Percentiles rank a stretch among this genome's conserved stretches.
phyloP scores from a whole-genome alignment of 2,113 vertebrate genomes.

The Lanius ludovicianus region DNA sequence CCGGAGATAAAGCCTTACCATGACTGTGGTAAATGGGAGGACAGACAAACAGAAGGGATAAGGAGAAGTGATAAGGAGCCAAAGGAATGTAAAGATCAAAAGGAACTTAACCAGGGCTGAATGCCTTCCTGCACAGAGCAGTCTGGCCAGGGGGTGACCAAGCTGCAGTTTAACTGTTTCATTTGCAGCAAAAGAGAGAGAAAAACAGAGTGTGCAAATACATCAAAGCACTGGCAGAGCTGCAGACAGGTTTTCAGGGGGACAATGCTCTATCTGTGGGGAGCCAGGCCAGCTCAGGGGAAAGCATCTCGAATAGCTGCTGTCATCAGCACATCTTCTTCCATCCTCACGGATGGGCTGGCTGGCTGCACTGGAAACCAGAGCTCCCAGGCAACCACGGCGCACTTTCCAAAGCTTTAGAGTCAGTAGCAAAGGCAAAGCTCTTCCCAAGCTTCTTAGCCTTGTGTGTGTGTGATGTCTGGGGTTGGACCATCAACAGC shows the following conservation, averaged over 20 bases:
- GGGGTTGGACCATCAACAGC: background rate
- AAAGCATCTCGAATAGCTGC: background rate
- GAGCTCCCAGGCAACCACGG: background rate
- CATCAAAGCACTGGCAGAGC: background rate
- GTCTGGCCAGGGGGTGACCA: background rate
- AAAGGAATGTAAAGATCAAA: background rate
- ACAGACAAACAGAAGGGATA: background rate
- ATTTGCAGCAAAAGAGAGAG: background rate
- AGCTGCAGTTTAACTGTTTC: background rate
- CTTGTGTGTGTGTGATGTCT: background rate
- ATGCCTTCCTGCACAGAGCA: background rate
- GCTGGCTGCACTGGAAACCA: background rate
- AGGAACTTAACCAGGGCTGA: background rate
- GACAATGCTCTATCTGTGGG: background rate
- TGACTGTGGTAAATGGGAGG: background rate
- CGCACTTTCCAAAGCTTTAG: background rate
- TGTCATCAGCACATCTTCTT: background rate
- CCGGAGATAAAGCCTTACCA: background rate
- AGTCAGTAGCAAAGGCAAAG: background rate
- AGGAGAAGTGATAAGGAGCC: constrained; percentile 1
- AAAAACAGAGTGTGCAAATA: background rate
- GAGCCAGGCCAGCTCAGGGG: background rate
- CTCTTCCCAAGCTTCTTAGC: background rate
- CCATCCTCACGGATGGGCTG: background rate
- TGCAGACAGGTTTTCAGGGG: background rate